Conservation (phyloP, 2,797 vertebrate species). For the Acestrorhynchus altus region DNA sequence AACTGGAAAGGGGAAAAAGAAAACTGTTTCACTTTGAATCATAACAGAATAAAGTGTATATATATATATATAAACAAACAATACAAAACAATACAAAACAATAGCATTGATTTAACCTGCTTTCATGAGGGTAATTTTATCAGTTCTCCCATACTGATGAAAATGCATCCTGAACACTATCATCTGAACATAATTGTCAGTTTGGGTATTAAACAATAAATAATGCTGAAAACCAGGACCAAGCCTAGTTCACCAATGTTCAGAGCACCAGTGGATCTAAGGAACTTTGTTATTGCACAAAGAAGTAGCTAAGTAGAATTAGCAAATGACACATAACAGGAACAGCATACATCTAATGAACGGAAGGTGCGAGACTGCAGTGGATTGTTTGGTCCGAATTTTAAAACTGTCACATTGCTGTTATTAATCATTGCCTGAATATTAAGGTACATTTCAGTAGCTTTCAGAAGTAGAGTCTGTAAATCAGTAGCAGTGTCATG, state of each 20-base stretch:
- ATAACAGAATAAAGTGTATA: neutral
- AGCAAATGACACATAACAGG: slow-evolving; percentile 27
- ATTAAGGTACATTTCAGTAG: slow-evolving; percentile 9
- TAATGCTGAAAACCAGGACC: slow-evolving; percentile 18
- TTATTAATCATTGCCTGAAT: slow-evolving; percentile 13
- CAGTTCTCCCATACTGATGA: slow-evolving; percentile 19
- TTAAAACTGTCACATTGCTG: neutral
- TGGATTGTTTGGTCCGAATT: slow-evolving; percentile 48
- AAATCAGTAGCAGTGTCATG: slow-evolving; percentile 28
- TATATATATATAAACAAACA: neutral
- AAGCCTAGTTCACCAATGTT: slow-evolving; percentile 41
- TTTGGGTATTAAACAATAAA: slow-evolving; percentile 34
- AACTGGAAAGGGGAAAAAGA: neutral
- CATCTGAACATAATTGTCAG: slow-evolving; percentile 19
- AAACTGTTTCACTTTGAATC: neutral
- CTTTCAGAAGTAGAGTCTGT: slow-evolving; percentile 17
- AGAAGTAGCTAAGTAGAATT: slow-evolving; percentile 31
- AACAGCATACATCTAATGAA: slow-evolving; percentile 38
- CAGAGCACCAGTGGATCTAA: slow-evolving; percentile 46
- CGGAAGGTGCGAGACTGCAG: slow-evolving; percentile 27
- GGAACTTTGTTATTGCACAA: slow-evolving; percentile 51
- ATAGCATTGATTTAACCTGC: slow-evolving; percentile 25
- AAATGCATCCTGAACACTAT: slow-evolving; percentile 13
- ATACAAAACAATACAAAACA: slow-evolving; percentile 10
- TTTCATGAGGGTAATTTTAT: slow-evolving; percentile 19